Evolutionary conservation across 2,113 vertebrate species (phyloP), one percentile per base, ranked within the genome.

Genomic region (Alosa alosa): DNA sequence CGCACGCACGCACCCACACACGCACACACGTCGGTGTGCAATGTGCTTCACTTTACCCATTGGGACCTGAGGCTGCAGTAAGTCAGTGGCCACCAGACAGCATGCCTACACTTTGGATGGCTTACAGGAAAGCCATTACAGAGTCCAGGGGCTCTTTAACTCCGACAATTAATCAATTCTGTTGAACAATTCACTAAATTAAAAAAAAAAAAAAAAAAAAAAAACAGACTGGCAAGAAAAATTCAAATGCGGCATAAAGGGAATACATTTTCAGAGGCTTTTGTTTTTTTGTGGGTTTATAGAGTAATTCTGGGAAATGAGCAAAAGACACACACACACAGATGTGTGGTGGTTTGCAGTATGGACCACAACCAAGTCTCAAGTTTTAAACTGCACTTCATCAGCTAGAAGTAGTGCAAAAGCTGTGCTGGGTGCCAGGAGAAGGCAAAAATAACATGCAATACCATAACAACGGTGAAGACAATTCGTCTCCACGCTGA

Each of bases 71-170:
- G 15, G 11, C 72, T 36, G 31, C 25, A 78, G 72, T 39, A 5
- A 78, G 72, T 68, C 72, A 39, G 36, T 39, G 31, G 72, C 72
- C 31, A 78, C 36, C 31, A 36, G 25, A 78, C 72, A 36, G 68
- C 68, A 13, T 49, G 52, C 50, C 13, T 2, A 45, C 47, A 6
- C 72, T 83, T 85, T 90, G 90, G 87, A 89, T 9, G 5, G 84
- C 85, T 83, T 83, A 88, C 86, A 89, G 82, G 88, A 89, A 90
- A 87, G 39, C 86, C 86, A 91, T 91, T 91, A 91, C 41, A 7
- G 52, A 86, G 68, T 46, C 57, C 84, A 68, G 81, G 11, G 55
- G 44, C 82, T 84, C 88, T 88, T 88, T 88, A 91, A 86, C 78
- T 75, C 25, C 41, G 84, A 83, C 68, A 82, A 88, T 91, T 88